phyloP scores from a whole-genome alignment of 2,888 invertebrate genomes.

The Dinocampus coccinellae region DNA sequence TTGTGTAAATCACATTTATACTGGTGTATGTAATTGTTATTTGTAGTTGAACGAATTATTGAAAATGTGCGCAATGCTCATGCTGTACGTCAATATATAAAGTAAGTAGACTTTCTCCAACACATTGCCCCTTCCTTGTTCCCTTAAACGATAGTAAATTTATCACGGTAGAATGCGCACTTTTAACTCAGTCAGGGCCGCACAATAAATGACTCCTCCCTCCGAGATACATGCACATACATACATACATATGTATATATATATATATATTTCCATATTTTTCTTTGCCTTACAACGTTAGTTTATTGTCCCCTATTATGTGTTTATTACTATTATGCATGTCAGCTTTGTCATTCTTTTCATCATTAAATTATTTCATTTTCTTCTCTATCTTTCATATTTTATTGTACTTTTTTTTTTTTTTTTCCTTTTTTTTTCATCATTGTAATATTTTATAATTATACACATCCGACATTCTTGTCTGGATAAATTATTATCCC shows the following conservation, averaged over 20 bases:
- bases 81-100: constrained; percentile 63
- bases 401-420: not conserved
- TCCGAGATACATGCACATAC: not conserved
- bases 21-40: constrained; percentile 47
- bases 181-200: constrained; percentile 66
- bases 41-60: constrained; percentile 54
- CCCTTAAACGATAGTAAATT: constrained; percentile 54
- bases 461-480: not conserved
- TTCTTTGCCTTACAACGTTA: not conserved
- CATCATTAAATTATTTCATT: not conserved
- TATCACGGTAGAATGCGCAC: constrained; percentile 64
- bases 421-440: not conserved
- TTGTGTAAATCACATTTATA: not conserved
- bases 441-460: not conserved
- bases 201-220: constrained; percentile 46
- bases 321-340: not conserved
- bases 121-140: constrained; percentile 33
- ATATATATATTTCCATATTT: constrained; percentile 10
- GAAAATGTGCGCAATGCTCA: constrained; percentile 63
- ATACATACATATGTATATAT: not conserved
- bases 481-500: constrained; percentile 36
- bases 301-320: not conserved
- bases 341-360: not conserved
- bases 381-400: not conserved
- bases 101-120: constrained; percentile 67